phyloP scores from a whole-genome alignment of 2,888 invertebrate genomes.

The Thereva unica region DNA sequence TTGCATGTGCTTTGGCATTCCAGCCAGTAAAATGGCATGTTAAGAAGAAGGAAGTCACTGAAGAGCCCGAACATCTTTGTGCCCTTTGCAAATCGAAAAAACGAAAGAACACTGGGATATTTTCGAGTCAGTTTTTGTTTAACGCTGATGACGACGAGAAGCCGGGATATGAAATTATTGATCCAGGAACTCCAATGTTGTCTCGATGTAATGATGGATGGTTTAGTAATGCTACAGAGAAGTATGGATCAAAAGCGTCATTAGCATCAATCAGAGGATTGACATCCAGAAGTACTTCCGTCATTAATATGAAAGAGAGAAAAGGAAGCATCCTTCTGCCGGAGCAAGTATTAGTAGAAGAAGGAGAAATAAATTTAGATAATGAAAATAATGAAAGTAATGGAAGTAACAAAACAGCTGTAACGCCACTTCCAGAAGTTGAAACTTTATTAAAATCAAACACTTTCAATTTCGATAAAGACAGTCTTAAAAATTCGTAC shows the following conservation, averaged over 20 bases:
- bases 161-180: slow-evolving; percentile 67
- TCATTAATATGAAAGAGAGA: background rate
- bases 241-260: slow-evolving; percentile 52
- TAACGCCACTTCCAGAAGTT: slow-evolving; percentile 43
- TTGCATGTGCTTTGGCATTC: slow-evolving; percentile 68
- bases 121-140: slow-evolving; percentile 54
- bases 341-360: too few species aligned
- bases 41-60: slow-evolving; percentile 59
- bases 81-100: slow-evolving; percentile 34
- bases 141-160: slow-evolving; percentile 66
- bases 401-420: slow-evolving; percentile 43
- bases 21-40: slow-evolving; percentile 78
- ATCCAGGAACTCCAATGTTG: slow-evolving; percentile 72
- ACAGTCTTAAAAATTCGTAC: slow-evolving; percentile 54
- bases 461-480: slow-evolving; percentile 65
- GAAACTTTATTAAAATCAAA: slow-evolving; percentile 55
- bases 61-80: slow-evolving; percentile 2
- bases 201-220: slow-evolving; percentile 56
- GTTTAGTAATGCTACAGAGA: slow-evolving; percentile 31
- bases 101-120: slow-evolving; percentile 50
- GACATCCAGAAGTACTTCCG: slow-evolving; percentile 9
- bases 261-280: slow-evolving; percentile 46
- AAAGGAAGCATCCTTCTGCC: too few species aligned
- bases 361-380: background rate
- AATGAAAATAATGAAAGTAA: slow-evolving; percentile 12